Conservation (phyloP, 2,113 vertebrate genomes). For the Clarias macrocephalus region DNA sequence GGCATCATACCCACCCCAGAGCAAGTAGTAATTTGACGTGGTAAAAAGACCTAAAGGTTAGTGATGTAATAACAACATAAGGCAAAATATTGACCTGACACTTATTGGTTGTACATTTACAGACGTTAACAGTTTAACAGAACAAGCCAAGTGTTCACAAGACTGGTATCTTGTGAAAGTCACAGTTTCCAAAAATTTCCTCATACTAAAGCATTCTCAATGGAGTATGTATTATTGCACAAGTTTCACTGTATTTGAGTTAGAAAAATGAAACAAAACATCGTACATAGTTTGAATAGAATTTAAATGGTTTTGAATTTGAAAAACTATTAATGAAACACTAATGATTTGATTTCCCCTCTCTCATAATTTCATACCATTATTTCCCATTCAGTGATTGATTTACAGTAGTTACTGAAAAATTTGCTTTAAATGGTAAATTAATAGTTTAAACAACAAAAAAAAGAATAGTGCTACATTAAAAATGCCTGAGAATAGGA, state of each 20-base stretch:
- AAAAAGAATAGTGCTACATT: neutral
- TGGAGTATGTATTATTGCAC: neutral
- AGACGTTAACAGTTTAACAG: neutral
- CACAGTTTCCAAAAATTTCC: neutral
- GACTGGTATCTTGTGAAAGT: constrained; percentile 21
- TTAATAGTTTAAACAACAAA: neutral
- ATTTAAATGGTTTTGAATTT: neutral
- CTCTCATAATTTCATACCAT: neutral
- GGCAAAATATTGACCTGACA: neutral
- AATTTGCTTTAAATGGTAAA: neutral
- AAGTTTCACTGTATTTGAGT: neutral
- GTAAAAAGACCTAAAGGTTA: neutral
- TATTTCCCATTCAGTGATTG: neutral
- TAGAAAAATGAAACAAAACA: neutral
- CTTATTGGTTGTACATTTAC: neutral
- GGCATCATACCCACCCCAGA: neutral
- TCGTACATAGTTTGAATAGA: neutral
- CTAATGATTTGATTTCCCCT: neutral
- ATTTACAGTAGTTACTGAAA: neutral
- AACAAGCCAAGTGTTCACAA: neutral
- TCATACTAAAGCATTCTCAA: constrained; percentile 2
- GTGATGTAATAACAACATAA: neutral
- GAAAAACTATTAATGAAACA: neutral
- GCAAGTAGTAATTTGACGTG: neutral
- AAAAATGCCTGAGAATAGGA: neutral